These are phyloP conservation scores for Trichechus manatus DNA, from an alignment of 2,113 vertebrate species.

Conservation along the genomic window DNA sequence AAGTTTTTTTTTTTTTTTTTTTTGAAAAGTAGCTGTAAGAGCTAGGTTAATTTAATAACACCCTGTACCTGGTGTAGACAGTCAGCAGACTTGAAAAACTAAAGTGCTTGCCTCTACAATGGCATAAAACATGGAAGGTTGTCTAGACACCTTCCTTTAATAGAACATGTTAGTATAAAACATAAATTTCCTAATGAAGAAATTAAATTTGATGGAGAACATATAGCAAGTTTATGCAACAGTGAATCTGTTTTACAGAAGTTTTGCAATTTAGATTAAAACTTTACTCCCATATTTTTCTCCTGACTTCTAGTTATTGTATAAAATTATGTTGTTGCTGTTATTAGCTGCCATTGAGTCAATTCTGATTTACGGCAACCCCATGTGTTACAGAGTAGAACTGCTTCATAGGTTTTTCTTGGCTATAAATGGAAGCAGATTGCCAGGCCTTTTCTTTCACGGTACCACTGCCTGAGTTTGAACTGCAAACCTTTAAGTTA, in stretches of 20 bases:
- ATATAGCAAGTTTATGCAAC: not conserved
- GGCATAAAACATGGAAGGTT: not conserved
- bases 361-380: not conserved
- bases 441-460: not conserved
- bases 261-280: not conserved
- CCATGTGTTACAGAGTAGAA: not conserved
- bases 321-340: not conserved
- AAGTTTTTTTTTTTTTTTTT: constrained; percentile 49
- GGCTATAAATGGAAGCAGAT: not conserved
- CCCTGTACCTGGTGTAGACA: not conserved
- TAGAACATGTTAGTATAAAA: not conserved
- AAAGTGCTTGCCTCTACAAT: not conserved
- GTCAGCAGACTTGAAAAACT: not conserved
- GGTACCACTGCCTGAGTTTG: not conserved
- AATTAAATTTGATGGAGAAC: not conserved
- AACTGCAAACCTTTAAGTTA: not conserved
- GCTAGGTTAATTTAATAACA: not conserved
- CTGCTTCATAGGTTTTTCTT: not conserved
- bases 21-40: not conserved
- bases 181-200: not conserved
- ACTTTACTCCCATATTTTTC: not conserved
- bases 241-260: not conserved
- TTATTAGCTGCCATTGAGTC: not conserved
- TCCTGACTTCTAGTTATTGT: not conserved
- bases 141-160: not conserved